Conservation (phyloP, 1,140 invertebrate species). For the Glomeris maerens region DNA sequence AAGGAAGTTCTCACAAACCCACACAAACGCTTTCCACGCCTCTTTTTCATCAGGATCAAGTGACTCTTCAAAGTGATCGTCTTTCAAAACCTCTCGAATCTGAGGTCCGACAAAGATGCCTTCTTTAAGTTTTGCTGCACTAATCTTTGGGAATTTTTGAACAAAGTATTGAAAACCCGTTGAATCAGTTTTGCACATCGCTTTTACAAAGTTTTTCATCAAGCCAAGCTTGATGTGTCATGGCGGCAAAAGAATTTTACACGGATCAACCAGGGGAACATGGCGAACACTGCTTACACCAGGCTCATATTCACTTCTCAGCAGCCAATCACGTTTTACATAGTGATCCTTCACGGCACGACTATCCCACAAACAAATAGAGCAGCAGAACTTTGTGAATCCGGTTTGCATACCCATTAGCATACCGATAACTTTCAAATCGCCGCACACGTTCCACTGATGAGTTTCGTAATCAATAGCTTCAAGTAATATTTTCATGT, state of each 20-base stretch:
- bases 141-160: constrained; percentile 14
- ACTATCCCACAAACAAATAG: constrained; percentile 23
- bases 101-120: constrained; percentile 19
- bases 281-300: constrained; percentile 11
- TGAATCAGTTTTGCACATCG: too few relatives aligned
- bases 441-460: constrained; percentile 17
- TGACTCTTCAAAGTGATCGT: constrained; percentile 6
- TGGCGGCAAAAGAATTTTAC: constrained; percentile 13
- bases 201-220: constrained; percentile 16
- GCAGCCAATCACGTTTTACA: constrained; percentile 9
- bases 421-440: constrained; percentile 9
- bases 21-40: neutral
- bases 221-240: constrained; percentile 15
- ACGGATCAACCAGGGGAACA: constrained; percentile 9
- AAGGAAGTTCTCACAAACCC: constrained; percentile 1
- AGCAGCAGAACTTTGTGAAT: constrained; percentile 32
- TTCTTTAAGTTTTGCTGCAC: constrained; percentile 18
- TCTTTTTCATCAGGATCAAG: constrained; percentile 5
- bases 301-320: constrained; percentile 8
- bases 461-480: neutral
- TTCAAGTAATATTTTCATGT: neutral
- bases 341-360: constrained; percentile 11
- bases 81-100: constrained; percentile 13
- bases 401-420: constrained; percentile 28
- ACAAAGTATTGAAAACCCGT: constrained; percentile 6